Evolutionary conservation across 1,140 invertebrate species (phyloP), one percentile per base, ranked within the genome.

Genomic region (Triops cancriformis): DNA sequence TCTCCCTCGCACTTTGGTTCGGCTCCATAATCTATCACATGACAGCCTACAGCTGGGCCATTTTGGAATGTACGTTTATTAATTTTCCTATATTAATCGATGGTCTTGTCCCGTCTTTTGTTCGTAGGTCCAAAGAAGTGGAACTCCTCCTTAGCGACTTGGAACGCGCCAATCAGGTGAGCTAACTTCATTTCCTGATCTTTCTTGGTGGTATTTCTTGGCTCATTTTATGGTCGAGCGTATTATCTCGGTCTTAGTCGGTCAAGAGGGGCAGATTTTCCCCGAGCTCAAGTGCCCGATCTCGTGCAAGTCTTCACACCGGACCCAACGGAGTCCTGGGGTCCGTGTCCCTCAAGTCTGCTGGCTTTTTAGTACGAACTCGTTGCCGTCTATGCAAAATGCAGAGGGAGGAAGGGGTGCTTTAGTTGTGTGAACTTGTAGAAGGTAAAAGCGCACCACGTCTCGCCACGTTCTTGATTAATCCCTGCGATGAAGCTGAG

Each of bases 401-500:
- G 51, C 10, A 6, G 18, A 14, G 18, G 51, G 51, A 18, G 51
- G 14, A 23, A 5, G 10, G 23, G 51, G 51, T 6, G 18, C 23
- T 64, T 64, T 64, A 64, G 51, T 64, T 64, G 51, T 64, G 51
- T 64, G 51, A 64, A 64, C 18, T 64, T 64, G 51, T 64, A 64
- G 51, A 64, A 64, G 51, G 51, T 64, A 64, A 64, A 64, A 64
- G 51, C 18, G 18, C 51, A 64, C 51, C 51, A 23, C 51, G 51
- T 64, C 51, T 64, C 51, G 51, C 51, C 51, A 64, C 51, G 51
- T 64, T 64, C 51, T 64, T 64, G 51, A 64, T 64, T 64, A 64
- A 64, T 64, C 51, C 51, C 51, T 23, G 51, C 3, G 51, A 64
- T 64, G 51, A 23, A 64, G 51, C 9, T 18, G 51, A 64, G 51